Evolutionary conservation across 1,140 invertebrate species (phyloP), one percentile per base, ranked within the genome.

Genomic region (Helicoverpa zea): DNA sequence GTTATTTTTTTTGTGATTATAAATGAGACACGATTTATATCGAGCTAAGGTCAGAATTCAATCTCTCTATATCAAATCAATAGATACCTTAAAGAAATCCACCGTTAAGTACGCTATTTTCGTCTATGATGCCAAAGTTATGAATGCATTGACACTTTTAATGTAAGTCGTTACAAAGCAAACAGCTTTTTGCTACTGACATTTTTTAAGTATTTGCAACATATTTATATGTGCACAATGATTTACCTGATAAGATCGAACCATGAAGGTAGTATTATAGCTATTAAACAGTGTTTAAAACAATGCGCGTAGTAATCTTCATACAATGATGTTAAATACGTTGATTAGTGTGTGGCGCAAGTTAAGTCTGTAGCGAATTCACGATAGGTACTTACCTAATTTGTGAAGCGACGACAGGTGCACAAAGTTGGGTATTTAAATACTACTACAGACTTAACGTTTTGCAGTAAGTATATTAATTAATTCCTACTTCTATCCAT

Each of bases 241-340:
- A 12, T 30, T 13, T 59, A 13, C 11, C 9, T 64, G 43, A 66
- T 49, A 18, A 66, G 63, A 66, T 66, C 43, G 18, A 49, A 72
- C 70, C 66, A 30, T 51, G 5, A 58, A 29, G 56, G 29, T 49
- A 66, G 14, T 35, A 52, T 52, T 66, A 68, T 35, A 47, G 16
- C 64, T 80, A 83, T 81, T 83, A 74, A 81, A 68, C 11, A 23
- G 16, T 70, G 64, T 73, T 70, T 64, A 75, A 87, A 78, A 80
- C 84, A 82, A 77, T 75, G 61, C 82, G 81, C 82, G 74, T 84
- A 81, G 54, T 66, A 16, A 84, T 87, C 82, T 88, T 82, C 74
- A 86, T 88, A 88, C 83, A 86, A 83, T 82, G 80, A 77, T 66
- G 58, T 64, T 78, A 74, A 49, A 68, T 23, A 61, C 30, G 23